Evolutionary conservation across 2,797 vertebrate genomes (phyloP), one percentile per base, ranked within the genome.

Genomic region (Cuniculus paca): DNA sequence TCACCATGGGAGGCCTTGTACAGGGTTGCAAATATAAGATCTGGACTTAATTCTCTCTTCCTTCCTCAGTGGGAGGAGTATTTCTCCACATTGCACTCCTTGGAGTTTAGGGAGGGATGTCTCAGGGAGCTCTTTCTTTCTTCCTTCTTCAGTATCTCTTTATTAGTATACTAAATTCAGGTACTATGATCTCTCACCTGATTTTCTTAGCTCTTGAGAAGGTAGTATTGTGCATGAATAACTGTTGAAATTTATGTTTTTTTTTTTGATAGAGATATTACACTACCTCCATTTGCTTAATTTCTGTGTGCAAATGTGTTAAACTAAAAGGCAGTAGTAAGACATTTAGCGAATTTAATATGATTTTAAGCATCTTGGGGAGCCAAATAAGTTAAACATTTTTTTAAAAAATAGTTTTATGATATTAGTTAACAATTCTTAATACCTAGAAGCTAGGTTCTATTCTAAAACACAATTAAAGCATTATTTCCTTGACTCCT

Each of bases 291-390:
- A 39, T n/a, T 58, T 93, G 39, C 20, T 79, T 22, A 8, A 14
- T 36, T 39, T 56, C 50, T 70, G 14, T 34, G 54, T 74, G 54
- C 45, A 88, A 28, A 93, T 93, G 93, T 90, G 34, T 96, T 94
- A 80, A 86, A 94, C 56, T 81, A 70, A 78, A 95, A 94, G 61
- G 52, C 60, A 91, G 48, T 42, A 84, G 72, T 94, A n/a, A 95
- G 74, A 86, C 24, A 68, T 84, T 87, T 89, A 88, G 26, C 34
- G 82, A 88, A 91, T 56, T 28, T 1, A 93, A 22, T 9, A 13
- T 48, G 42, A 36, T 91, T 58, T 14, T 28, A 96, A 85, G 9
- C 7, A 87, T 93, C 19, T 84, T 54, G 65, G 17, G 39, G 6
- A 95, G 65, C 6, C 68, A 83, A 85, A 88, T 6, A 63, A 85